A percentile compares a stretch with the other conserved stretches of the same genome.
phyloP scores from a whole-genome alignment of 2,113 vertebrate species.

The Corythoichthys haematopterus region DNA sequence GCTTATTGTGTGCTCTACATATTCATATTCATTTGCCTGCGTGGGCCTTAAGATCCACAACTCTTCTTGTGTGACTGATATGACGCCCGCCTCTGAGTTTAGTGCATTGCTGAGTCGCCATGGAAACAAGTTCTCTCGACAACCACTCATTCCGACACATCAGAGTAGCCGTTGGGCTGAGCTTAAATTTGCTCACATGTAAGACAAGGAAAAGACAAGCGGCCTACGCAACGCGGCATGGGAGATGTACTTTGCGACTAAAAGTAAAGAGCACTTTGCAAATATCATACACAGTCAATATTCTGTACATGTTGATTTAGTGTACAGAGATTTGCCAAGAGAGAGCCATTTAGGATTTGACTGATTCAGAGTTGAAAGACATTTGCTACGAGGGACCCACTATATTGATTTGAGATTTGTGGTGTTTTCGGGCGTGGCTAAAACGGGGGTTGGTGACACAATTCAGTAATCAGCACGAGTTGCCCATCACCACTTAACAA shows the following conservation, averaged over 20 bases:
- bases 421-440: no score
- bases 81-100: slow-evolving; percentile 25
- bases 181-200: slow-evolving; percentile 14
- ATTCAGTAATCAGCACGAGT: no score
- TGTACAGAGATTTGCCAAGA: no score
- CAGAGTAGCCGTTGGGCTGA: slow-evolving; percentile 26
- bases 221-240: slow-evolving; percentile 1
- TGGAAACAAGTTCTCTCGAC: slow-evolving; percentile 57
- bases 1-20: slow-evolving; percentile 12
- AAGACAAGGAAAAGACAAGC: slow-evolving; percentile 3
- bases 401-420: no score
- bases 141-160: slow-evolving; percentile 26
- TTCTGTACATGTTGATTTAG: no score
- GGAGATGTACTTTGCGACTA: neutral
- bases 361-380: no score
- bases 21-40: neutral
- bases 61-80: slow-evolving; percentile 20
- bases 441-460: no score
- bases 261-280: neutral
- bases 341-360: no score
- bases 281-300: neutral
- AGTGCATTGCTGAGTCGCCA: slow-evolving; percentile 36
- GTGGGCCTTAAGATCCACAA: slow-evolving; percentile 27
- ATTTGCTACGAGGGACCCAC: no score
- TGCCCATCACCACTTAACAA: no score